Evolutionary conservation across 1,140 invertebrate species (phyloP).

Genomic region (Diplogasteroides magnus): DNA sequence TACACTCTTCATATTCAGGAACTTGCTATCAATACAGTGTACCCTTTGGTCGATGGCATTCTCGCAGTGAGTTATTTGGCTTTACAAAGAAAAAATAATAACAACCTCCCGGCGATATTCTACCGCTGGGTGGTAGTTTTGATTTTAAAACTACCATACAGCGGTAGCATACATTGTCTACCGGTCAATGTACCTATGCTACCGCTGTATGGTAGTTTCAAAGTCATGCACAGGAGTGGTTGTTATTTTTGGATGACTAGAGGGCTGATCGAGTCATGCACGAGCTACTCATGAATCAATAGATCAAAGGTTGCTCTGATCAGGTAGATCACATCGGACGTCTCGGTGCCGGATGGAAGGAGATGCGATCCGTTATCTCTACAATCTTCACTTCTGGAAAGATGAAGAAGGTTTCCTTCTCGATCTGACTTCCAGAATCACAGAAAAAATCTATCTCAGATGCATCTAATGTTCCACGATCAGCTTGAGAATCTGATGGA

Average conservation of each 20-base stretch:
- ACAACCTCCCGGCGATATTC: too few relatives aligned
- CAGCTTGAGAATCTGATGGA: not conserved
- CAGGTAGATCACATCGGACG: not conserved
- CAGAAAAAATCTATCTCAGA: not conserved
- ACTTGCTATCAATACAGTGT: not conserved
- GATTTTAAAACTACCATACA: too few relatives aligned
- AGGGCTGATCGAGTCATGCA: too few relatives aligned
- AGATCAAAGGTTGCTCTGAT: too few relatives aligned
- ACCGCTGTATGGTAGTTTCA: not conserved
- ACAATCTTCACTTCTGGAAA: slow-evolving; percentile 7
- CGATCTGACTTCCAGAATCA: not conserved
- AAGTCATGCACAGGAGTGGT: not conserved
- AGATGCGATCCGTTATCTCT: slow-evolving; percentile 7
- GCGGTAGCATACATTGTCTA: too few relatives aligned
- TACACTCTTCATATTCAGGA: too few relatives aligned
- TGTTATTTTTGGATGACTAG: too few relatives aligned
- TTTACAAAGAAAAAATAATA: too few relatives aligned
- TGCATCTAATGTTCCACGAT: not conserved
- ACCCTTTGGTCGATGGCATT: not conserved
- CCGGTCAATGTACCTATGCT: too few relatives aligned
- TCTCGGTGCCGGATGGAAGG: slow-evolving; percentile 5
- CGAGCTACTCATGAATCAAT: too few relatives aligned
- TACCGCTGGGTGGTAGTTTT: too few relatives aligned
- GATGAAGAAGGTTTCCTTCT: slow-evolving; percentile 11
- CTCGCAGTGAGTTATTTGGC: too few relatives aligned